Conservation (phyloP, 2,113 vertebrate genomes). For the Phalacrocorax pelagicus region DNA sequence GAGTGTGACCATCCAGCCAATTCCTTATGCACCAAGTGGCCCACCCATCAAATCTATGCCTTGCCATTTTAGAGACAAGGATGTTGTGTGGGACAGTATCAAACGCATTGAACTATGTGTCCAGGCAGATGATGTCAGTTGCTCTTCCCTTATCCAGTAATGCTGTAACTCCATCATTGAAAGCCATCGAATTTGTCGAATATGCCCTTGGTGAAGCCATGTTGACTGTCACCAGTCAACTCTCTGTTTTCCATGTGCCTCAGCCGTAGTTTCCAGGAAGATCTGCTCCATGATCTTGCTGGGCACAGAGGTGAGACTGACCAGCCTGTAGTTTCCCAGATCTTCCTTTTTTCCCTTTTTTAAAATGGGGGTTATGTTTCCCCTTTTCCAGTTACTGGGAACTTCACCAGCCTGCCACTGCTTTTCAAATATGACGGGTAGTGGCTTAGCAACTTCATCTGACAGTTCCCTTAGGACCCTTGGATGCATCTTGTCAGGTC, state of each 20-base stretch:
- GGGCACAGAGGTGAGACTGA: not conserved
- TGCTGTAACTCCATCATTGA: not conserved
- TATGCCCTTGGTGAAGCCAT: not conserved
- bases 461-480: not conserved
- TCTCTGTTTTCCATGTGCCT: not conserved
- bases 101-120: not conserved
- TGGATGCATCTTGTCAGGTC: not conserved
- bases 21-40: not conserved
- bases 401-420: not conserved
- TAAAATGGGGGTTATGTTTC: not conserved
- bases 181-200: not conserved
- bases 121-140: not conserved
- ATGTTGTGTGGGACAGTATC: not conserved
- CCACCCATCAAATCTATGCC: not conserved
- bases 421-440: not conserved
- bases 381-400: not conserved
- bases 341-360: not conserved
- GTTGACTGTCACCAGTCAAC: not conserved
- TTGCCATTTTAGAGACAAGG: not conserved
- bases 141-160: not conserved
- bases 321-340: fast-evolving
- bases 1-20: not conserved
- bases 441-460: not conserved
- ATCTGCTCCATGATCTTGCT: not conserved
- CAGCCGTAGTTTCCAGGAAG: not conserved